A percentile compares a stretch with the other conserved stretches of the same genome.
Conservation (phyloP, 2,888 invertebrate genomes). For the Caenorhabditis angaria region DNA sequence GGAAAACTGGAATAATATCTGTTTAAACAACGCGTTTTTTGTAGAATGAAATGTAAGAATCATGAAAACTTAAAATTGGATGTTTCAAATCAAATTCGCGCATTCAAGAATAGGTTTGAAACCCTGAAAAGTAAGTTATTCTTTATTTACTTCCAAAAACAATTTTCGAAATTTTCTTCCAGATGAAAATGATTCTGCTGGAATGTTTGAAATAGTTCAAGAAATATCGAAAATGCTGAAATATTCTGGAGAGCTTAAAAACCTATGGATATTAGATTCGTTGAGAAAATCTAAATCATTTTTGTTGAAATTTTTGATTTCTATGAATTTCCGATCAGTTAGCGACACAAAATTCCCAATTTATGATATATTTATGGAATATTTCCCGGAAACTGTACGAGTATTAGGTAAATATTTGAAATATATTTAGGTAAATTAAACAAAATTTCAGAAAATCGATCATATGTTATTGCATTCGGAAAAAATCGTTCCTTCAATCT, state of each 20-base stretch:
- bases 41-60: too few relatives aligned
- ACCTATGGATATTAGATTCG: not conserved
- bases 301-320: not conserved
- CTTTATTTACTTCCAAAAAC: too few relatives aligned
- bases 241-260: not conserved
- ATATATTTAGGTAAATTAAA: not conserved
- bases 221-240: not conserved
- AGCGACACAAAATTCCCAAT: not conserved
- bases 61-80: too few relatives aligned
- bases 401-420: not conserved
- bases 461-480: constrained; percentile 21
- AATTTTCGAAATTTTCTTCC: too few relatives aligned
- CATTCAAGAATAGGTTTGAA: not conserved
- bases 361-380: not conserved
- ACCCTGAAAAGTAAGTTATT: not conserved
- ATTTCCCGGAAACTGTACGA: not conserved
- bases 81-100: too few relatives aligned
- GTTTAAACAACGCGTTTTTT: too few relatives aligned
- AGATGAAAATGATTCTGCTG: not conserved
- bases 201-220: not conserved
- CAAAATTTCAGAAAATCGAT: not conserved
- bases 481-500: constrained; percentile 34
- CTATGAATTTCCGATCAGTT: not conserved
- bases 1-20: too few relatives aligned
- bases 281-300: not conserved